Evolutionary conservation across 1,140 invertebrate species (phyloP).

Genomic region (Drosophila ficusphila): DNA sequence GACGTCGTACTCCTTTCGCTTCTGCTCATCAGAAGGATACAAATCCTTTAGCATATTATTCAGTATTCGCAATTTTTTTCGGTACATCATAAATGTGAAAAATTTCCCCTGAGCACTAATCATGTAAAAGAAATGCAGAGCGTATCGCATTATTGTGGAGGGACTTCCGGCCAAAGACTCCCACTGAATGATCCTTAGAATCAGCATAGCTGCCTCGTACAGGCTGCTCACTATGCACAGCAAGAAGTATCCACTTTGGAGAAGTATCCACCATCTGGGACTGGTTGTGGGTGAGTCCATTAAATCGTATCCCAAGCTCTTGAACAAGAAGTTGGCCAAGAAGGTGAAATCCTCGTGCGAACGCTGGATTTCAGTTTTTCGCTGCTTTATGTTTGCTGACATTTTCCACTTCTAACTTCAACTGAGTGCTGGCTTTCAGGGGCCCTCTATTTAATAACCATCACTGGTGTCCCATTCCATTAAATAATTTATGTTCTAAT

Average conservation of each 20-base stretch:
- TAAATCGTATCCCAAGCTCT: conserved; percentile 52
- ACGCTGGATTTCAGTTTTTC: background rate
- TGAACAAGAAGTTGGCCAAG: conserved; percentile 45
- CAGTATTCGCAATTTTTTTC: background rate
- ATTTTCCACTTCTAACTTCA: conserved; percentile 8
- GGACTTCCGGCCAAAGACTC: conserved; percentile 32
- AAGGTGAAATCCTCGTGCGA: conserved; percentile 51
- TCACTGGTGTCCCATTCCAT: background rate
- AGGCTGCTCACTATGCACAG: conserved; percentile 28
- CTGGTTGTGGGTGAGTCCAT: conserved; percentile 19
- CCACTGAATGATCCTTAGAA: conserved; percentile 36
- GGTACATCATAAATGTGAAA: conserved; percentile 33
- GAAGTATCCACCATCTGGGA: conserved; percentile 16
- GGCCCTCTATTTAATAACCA: conserved; percentile 29
- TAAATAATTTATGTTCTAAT: conserved; percentile 38
- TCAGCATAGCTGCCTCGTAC: conserved; percentile 33
- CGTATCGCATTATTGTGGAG: conserved; percentile 37
- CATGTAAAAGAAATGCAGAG: conserved; percentile 33
- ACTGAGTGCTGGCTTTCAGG: conserved; percentile 11
- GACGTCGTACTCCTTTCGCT: conserved; percentile 20
- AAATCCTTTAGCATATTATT: conserved; percentile 13
- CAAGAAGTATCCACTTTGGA: conserved; percentile 15
- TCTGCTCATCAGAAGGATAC: conserved; percentile 16
- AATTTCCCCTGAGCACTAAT: conserved; percentile 44
- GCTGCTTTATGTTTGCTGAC: background rate